Conservation (phyloP, 23 tunicate genomes). For the Phallusia fumigata region DNA sequence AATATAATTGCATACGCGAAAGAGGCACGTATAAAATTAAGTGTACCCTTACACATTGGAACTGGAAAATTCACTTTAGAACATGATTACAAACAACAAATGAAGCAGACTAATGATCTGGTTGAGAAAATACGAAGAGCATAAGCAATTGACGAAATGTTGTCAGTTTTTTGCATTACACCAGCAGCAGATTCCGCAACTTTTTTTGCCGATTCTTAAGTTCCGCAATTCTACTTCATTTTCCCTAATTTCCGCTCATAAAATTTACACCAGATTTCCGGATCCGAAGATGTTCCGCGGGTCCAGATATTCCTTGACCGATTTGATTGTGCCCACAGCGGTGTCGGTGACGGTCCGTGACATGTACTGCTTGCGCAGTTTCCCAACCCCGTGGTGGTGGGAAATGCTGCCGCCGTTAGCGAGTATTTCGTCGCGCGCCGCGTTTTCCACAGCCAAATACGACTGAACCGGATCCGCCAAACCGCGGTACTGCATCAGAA, state of each 20-base stretch:
- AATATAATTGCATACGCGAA: too few relatives aligned
- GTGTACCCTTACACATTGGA: too few relatives aligned
- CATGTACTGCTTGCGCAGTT: conserved; percentile 85
- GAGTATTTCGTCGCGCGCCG: conserved; percentile 87
- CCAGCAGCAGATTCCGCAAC: not conserved
- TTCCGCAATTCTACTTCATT: too few relatives aligned
- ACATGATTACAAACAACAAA: too few relatives aligned
- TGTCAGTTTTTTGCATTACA: too few relatives aligned
- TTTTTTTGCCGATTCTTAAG: not conserved
- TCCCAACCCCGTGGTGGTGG: conserved; percentile 94
- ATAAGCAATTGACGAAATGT: too few relatives aligned
- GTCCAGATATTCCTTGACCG: conserved; percentile 87
- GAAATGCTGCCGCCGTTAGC: conserved; percentile 85
- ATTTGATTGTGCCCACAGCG: conserved; percentile 52
- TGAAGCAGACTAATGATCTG: too few relatives aligned
- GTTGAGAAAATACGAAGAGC: too few relatives aligned
- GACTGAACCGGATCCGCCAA: conserved; percentile 64
- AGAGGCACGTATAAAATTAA: too few relatives aligned
- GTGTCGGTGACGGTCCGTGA: conserved; percentile 56
- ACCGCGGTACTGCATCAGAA: conserved; percentile 66
- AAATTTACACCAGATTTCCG: conserved; percentile 47
- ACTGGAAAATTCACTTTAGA: too few relatives aligned
- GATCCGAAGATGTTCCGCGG: conserved; percentile 87
- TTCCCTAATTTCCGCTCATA: too few relatives aligned
- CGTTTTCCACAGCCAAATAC: conserved; percentile 76